Base-by-base conservation (phyloP, 2,113 vertebrate species). In the Silurus meridionalis region DNA sequence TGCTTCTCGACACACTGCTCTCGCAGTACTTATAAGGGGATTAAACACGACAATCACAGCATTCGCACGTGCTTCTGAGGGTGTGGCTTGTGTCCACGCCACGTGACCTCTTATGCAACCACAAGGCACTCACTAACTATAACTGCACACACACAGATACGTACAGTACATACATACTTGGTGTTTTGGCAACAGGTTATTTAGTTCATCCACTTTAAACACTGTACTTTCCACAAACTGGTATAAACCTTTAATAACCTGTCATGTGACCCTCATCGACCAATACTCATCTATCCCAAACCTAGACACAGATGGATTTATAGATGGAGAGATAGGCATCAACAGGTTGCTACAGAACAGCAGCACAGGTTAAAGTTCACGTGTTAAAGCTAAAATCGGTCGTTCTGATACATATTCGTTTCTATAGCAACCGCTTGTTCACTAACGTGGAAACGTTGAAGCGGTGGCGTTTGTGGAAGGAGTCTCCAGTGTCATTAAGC, bases 61-160 rank as follows among this genome's bases (percentile, higher is more conserved):
- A 85, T 89, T 86, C 78, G 82, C 90, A 89, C 37, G 37, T 37
- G 91, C 89, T 91, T 89, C 87, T 89, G 25, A 82, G 84, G 89
- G 91, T 88, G 85, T 90, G 91, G 93, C 93, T 90, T 88, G 92
- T 89, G 92, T 89, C 89, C 74, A 83, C 71, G 71, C 91, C 92
- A 91, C 87, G 90, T 92, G 91, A 94, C 90, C 93, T 60, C 13
- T 95, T 94, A 94, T 85, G 88, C 89, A 94, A 95, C 90, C 88
- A 88, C 80, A 82, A 53, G 14, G 92, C 90, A 91, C 90, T 91
- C 91, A 87, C 89, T 87, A 86, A 58, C 23, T 50, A 48, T 82
- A 19, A 81, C 37, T 81, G 60, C 88, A 88, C 84, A 88, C 84
- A 88, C 90, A 89, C 61, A 37, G 37, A 37, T 37, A 37, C 37